Evolutionary conservation across 2,797 vertebrate genomes (phyloP).

Genomic region (Lepus oiostolus): DNA sequence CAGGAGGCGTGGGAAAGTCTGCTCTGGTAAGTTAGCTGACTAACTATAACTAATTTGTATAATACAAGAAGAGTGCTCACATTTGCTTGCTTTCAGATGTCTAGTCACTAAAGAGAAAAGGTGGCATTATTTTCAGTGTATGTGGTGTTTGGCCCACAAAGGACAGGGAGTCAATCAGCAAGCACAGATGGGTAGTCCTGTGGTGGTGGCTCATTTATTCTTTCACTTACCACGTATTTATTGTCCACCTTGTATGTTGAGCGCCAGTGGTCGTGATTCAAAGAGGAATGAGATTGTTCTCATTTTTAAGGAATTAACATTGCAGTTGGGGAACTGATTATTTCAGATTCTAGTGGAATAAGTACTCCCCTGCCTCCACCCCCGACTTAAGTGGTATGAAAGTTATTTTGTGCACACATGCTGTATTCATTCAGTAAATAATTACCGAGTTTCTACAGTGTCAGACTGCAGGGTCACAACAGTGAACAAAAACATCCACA

Average conservation of each 20-base stretch:
- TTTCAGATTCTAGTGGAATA: not conserved
- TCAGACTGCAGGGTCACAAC: not conserved
- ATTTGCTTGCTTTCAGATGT: constrained; percentile 3
- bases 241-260: constrained; percentile 2
- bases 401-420: not conserved
- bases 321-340: not conserved
- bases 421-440: constrained; percentile 13
- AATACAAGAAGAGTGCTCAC: not conserved
- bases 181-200: not conserved
- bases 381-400: not conserved
- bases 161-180: not conserved
- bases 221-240: constrained; percentile 44
- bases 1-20: constrained; percentile 99
- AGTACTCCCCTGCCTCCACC: not conserved
- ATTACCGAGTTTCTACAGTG: not conserved
- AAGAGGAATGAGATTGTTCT: constrained; percentile 35
- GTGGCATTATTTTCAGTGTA: constrained; percentile 22
- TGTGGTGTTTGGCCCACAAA: not conserved
- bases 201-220: not conserved
- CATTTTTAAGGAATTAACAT: constrained; percentile 50
- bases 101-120: constrained; percentile 41
- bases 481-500: not conserved
- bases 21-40: constrained; percentile 94
- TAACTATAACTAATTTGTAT: not conserved
- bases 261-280: constrained; percentile 18